Evolutionary conservation across 2,888 invertebrate species (phyloP), one percentile per base, ranked within the genome.

Genomic region (Busseola fusca): DNA sequence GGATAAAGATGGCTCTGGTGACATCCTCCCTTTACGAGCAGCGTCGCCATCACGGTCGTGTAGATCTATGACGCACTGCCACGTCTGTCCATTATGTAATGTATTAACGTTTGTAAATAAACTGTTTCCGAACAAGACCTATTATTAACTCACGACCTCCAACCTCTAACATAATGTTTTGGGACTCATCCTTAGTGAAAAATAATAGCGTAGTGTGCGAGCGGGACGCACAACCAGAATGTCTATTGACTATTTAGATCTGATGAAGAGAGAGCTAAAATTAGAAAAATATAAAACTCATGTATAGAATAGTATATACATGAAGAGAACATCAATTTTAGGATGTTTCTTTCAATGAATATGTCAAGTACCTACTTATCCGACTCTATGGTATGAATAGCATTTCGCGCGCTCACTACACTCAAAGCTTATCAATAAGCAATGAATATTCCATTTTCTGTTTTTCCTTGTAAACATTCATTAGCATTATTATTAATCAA

Each of bases 401-500:
- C 30, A 58, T 54, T 21, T 18, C 45, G 45, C 62, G 25, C 57
- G 48, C 65, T 56, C 63, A 25, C 42, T 62, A 40, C 45, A 57
- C 42, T 63, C 7, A 27, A 56, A 37, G 3, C 42, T 16, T 42
- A 57, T 54, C 34, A n/a, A 63, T 21, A 34, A 63, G 40, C 14
- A 54, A 69, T 27, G 30, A 65, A 66, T 78, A 76, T 78, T 81
- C 67, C 64, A 76, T 42, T 67, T 71, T 18, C 18, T 52, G 27
- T 37, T 69, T 30, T 59, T 59, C n/a, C 34, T 18, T 65, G 42
- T 37, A 30, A n/a, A 58, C 1, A 57, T 40, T 57, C 57, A 30
- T 74, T 57, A 64, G 54, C 16, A 63, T 80, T 74, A 74, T 42
- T 65, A 37, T 54, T 52, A 34, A 72, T 52, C 25, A 40, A 59